These are phyloP conservation scores for Cydia strobilella DNA, from an alignment of 1,140 invertebrate species.

Conservation along the genomic window DNA sequence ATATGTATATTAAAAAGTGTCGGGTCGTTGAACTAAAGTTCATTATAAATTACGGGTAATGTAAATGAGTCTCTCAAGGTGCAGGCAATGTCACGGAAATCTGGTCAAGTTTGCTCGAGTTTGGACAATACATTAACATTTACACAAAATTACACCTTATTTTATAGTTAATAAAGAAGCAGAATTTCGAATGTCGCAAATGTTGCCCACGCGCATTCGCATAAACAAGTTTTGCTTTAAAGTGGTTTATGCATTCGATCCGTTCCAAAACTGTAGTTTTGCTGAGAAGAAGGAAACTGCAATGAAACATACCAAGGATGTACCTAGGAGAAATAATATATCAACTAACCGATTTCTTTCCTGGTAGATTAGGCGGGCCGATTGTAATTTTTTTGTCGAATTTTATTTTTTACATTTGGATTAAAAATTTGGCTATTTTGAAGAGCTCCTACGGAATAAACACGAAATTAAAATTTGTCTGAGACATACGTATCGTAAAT, in stretches of 20 bases:
- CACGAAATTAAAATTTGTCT: no score
- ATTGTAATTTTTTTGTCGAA: no score
- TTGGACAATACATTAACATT: background rate
- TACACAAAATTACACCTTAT: background rate
- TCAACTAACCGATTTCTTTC: no score
- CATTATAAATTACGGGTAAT: no score
- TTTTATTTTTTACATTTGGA: no score
- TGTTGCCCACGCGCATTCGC: background rate
- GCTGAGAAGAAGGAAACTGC: background rate
- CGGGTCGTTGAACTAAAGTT: background rate
- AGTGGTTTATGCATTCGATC: constrained; percentile 3
- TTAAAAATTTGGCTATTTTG: no score
- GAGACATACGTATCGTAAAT: no score
- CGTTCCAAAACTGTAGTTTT: background rate
- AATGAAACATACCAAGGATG: no score
- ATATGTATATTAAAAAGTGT: background rate
- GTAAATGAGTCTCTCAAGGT: constrained; percentile 8
- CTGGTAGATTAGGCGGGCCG: no score
- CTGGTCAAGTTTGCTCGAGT: background rate
- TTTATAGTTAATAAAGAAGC: background rate
- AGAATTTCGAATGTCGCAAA: background rate
- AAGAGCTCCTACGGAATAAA: no score
- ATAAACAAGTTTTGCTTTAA: background rate
- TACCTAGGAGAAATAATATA: no score
- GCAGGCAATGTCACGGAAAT: constrained; percentile 22